Evolutionary conservation across 2,113 vertebrate genomes (phyloP), one percentile per base, ranked within the genome.

Genomic region (Cyphomyrus plagiostoma): DNA sequence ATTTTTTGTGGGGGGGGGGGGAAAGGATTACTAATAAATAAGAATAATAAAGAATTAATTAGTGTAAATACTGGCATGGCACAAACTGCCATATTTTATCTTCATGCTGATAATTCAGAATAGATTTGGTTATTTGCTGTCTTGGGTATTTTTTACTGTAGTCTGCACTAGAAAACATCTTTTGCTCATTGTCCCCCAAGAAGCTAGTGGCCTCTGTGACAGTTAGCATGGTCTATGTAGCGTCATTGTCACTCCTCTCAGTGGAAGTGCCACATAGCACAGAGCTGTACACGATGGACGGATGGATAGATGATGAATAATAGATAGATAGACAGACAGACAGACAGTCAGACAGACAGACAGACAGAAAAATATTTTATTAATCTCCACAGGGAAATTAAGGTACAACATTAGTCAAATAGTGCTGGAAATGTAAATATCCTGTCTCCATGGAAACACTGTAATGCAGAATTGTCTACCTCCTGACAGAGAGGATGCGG

Each of bases 401-500:
- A 82, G 11, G 7, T 48, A 21, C 21, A 23, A 11, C 80, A 19
- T 21, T 23, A 19, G 15, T 82, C 39, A 39, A 82, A 48, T 6
- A n/a, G 1, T 9, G 21, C 9, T 84, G 42, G 17, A n/a, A 84
- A 48, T 85, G 80, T 45, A 85, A 82, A 74, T 30, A 13, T 8
- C 26, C 11, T 15, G 19, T 85, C 53, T 85, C 80, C 89, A 84
- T 83, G 30, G 88, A 83, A 89, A 89, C 17, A 8, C 11, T 21
- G 15, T 26, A 26, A 84, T n/a, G 21, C 30, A 39, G 39, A 26
- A 30, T 42, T 42, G 10, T 52, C 86, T 26, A 0, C 89, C 48
- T 56, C 90, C 53, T 77, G 48, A 58, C 86, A 90, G 90, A 56
- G 89, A 23, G 48, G 82, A 70, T 70, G 62, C 19, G 42, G 62